These are phyloP conservation scores for Prosapia bicincta DNA, from an alignment of 2,888 invertebrate genomes.

Conservation along the genomic window DNA sequence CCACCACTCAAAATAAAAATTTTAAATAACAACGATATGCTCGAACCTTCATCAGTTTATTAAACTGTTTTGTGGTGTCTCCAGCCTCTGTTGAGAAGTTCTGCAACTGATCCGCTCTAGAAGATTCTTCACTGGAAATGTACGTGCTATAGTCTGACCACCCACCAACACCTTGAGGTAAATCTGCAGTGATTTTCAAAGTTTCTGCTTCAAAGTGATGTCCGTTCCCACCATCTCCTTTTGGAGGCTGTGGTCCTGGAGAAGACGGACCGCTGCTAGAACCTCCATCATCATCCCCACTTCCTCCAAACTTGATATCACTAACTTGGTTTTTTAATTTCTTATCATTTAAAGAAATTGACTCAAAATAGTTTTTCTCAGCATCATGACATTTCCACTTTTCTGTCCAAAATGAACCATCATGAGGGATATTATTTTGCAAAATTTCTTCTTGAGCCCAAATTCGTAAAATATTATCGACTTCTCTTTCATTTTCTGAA, in stretches of 20 bases:
- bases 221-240: slow-evolving; percentile 16
- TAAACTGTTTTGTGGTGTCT: slow-evolving; percentile 25
- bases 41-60: slow-evolving; percentile 28
- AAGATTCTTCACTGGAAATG: slow-evolving; percentile 44
- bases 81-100: neutral
- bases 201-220: slow-evolving; percentile 11
- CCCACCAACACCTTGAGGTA: slow-evolving; percentile 76
- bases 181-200: slow-evolving; percentile 64
- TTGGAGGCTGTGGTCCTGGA: slow-evolving; percentile 27
- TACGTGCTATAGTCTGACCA: slow-evolving; percentile 81
- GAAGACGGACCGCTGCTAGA: slow-evolving; percentile 28
- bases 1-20: slow-evolving; percentile 24
- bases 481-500: slow-evolving; percentile 20
- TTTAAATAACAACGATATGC: slow-evolving; percentile 9
- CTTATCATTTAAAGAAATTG: neutral
- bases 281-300: slow-evolving; percentile 32
- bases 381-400: slow-evolving; percentile 35
- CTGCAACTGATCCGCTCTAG: neutral
- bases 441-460: slow-evolving; percentile 19
- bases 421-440: slow-evolving; percentile 13
- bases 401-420: slow-evolving; percentile 31
- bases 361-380: slow-evolving; percentile 20
- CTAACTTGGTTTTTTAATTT: neutral
- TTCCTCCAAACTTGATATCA: slow-evolving; percentile 4
- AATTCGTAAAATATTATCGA: slow-evolving; percentile 15